phyloP scores from a whole-genome alignment of 2,113 vertebrate species.

The Cyprinodon variegatus region DNA sequence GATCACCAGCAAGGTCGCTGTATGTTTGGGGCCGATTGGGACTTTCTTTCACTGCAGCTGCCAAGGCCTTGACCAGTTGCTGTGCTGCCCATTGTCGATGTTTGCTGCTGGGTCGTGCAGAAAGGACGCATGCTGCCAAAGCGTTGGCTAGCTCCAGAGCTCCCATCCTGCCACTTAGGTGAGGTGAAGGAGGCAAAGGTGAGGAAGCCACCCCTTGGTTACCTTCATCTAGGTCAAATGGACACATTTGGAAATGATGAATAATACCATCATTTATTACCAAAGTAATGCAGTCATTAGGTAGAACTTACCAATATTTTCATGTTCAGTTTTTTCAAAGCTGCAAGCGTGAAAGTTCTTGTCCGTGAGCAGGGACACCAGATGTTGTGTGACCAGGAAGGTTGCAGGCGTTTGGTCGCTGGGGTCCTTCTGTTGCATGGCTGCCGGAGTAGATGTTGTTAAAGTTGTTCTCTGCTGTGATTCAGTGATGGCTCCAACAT shows the following conservation, averaged over 20 bases:
- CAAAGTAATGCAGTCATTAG: neutral
- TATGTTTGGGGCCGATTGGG: slow-evolving; percentile 78
- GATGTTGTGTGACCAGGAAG: slow-evolving; percentile 83
- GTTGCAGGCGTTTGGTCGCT: slow-evolving; percentile 67
- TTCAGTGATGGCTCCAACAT: slow-evolving; percentile 70
- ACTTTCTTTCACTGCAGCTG: slow-evolving; percentile 72
- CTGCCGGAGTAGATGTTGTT: slow-evolving; percentile 43
- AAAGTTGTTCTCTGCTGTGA: slow-evolving; percentile 70
- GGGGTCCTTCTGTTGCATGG: slow-evolving; percentile 54
- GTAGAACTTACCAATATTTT: slow-evolving; percentile 68
- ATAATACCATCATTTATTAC: slow-evolving; percentile 8
- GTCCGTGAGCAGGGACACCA: slow-evolving; percentile 82
- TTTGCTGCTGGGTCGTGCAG: slow-evolving; percentile 74
- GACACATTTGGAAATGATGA: slow-evolving; percentile 1
- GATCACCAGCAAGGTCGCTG: slow-evolving; percentile 81
- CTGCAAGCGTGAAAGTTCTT: slow-evolving; percentile 71
- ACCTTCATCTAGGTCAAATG: slow-evolving; percentile 65
- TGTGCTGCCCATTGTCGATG: slow-evolving; percentile 83
- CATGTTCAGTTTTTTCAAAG: slow-evolving; percentile 69
- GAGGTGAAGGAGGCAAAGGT: slow-evolving; percentile 64
- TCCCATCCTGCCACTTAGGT: slow-evolving; percentile 67
- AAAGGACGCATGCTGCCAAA: slow-evolving; percentile 82
- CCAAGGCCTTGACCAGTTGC: slow-evolving; percentile 81
- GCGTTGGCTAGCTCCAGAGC: slow-evolving; percentile 84
- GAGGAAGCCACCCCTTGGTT: slow-evolving; percentile 61